phyloP scores from a whole-genome alignment of 2,888 invertebrate genomes.

The Thymelicus acteon region DNA sequence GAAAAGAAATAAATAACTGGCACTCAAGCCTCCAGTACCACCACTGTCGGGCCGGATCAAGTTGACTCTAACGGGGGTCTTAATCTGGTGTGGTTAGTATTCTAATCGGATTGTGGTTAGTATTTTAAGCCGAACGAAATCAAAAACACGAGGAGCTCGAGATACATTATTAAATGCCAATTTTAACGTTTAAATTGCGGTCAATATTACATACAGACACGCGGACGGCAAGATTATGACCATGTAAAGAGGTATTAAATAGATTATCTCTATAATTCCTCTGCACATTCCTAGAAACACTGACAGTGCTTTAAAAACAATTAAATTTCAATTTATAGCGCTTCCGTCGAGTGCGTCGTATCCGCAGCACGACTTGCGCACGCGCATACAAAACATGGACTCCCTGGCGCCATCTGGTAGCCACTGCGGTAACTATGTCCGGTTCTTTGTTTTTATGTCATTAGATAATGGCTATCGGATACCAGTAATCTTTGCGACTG shows the following conservation, averaged over 20 bases:
- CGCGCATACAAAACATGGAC: slow-evolving; percentile 66
- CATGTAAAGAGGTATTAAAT: slow-evolving; percentile 21
- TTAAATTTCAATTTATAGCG: slow-evolving; percentile 66
- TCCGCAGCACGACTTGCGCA: slow-evolving; percentile 59
- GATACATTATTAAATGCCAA: neutral
- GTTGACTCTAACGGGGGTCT: no score
- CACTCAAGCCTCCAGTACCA: no score
- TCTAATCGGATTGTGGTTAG: no score
- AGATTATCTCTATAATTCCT: slow-evolving; percentile 28
- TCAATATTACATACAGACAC: neutral
- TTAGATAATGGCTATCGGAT: slow-evolving; percentile 34
- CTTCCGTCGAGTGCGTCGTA: slow-evolving; percentile 63
- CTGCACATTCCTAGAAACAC: slow-evolving; percentile 27
- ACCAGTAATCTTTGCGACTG: slow-evolving; percentile 26
- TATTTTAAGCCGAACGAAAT: no score
- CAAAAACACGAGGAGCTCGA: no score
- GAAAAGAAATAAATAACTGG: no score
- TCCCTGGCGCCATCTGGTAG: slow-evolving; percentile 63
- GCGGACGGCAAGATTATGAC: neutral
- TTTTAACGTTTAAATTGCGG: slow-evolving; percentile 11
- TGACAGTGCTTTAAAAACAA: slow-evolving; percentile 69
- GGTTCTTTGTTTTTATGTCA: slow-evolving; percentile 37
- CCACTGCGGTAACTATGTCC: slow-evolving; percentile 44
- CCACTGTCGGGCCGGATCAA: no score
- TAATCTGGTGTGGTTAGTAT: no score